These are phyloP conservation scores for Falco berigora DNA, from an alignment of 2,797 vertebrate genomes.

Conservation along the genomic window DNA sequence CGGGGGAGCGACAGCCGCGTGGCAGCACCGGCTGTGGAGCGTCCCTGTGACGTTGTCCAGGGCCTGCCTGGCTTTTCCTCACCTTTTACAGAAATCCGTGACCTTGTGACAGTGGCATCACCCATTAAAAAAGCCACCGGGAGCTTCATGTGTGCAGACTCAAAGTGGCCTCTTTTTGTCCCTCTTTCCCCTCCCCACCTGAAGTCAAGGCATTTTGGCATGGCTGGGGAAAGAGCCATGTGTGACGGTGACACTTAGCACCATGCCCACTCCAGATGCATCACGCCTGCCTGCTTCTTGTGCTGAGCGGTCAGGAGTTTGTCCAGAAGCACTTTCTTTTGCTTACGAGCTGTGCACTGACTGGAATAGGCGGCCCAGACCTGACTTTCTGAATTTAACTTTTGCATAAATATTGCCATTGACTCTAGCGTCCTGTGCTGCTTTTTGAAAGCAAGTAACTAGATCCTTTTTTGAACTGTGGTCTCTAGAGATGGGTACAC, in stretches of 20 bases:
- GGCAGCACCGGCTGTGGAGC: background rate
- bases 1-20: background rate
- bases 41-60: background rate
- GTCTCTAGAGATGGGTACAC: background rate
- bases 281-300: background rate
- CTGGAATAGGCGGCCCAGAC: background rate
- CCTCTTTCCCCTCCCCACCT: background rate
- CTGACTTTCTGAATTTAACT: background rate
- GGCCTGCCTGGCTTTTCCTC: background rate
- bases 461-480: background rate
- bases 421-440: accelerated
- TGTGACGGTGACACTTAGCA: background rate
- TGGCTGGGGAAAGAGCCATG: background rate
- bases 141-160: background rate
- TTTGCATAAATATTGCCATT: accelerated
- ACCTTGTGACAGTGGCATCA: background rate
- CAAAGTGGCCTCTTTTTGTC: background rate
- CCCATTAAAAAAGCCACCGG: background rate
- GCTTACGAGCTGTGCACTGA: background rate
- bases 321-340: background rate
- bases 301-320: background rate
- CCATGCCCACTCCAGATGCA: background rate
- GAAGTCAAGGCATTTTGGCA: background rate
- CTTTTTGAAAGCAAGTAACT: accelerated
- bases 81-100: background rate